A percentile compares a stretch with the other conserved stretches of the same genome.
Conservation (phyloP, 2,888 invertebrate species). For the Podabrus alpinus region DNA sequence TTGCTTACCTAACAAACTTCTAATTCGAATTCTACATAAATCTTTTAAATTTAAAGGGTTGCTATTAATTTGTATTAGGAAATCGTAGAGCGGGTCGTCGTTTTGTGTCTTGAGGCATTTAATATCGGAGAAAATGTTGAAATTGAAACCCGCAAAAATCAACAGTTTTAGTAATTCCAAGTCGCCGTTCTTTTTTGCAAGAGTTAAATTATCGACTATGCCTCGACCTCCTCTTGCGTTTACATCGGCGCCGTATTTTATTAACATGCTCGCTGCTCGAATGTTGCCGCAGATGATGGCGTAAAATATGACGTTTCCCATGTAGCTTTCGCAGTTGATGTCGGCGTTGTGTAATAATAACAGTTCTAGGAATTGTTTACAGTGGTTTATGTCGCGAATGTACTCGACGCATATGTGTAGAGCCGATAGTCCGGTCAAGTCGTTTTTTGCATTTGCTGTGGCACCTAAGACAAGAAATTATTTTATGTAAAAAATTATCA, state of each 20-base stretch:
- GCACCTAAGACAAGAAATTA: slow-evolving; percentile 41
- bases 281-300: slow-evolving; percentile 55
- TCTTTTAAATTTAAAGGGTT: slow-evolving; percentile 62
- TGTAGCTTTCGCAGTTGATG: slow-evolving; percentile 47
- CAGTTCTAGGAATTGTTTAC: slow-evolving; percentile 59
- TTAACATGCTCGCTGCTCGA: slow-evolving; percentile 60
- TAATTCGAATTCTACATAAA: slow-evolving; percentile 62
- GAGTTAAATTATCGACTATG: slow-evolving; percentile 62
- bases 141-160: slow-evolving; percentile 54
- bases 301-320: slow-evolving; percentile 54
- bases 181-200: slow-evolving; percentile 57
- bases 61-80: slow-evolving; percentile 43
- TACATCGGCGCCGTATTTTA: slow-evolving; percentile 67
- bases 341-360: slow-evolving; percentile 48
- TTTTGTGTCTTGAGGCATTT: slow-evolving; percentile 45
- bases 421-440: slow-evolving; percentile 55
- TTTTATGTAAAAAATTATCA: background rate
- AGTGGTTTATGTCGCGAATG: slow-evolving; percentile 57
- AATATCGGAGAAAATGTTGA: slow-evolving; percentile 49
- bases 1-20: slow-evolving; percentile 53
- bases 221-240: slow-evolving; percentile 63
- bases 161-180: slow-evolving; percentile 52
- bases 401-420: slow-evolving; percentile 68
- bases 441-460: slow-evolving; percentile 48
- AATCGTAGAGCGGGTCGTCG: slow-evolving; percentile 49